A percentile compares a stretch with the other conserved stretches of the same genome.
Conservation (phyloP, 2,888 invertebrate species). For the Acleris cristana region DNA sequence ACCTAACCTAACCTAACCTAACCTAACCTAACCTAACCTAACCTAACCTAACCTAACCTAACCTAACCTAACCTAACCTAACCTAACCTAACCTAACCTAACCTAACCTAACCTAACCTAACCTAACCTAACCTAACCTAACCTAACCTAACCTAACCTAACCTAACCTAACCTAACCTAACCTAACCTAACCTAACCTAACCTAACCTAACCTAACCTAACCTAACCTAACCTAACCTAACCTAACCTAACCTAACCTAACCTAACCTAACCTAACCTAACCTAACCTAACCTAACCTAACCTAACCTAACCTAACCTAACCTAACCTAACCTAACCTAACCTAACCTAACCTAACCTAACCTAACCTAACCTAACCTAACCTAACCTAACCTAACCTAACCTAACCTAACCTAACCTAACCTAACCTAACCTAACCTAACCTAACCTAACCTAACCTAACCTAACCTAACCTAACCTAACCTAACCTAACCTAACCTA, state of each 20-base stretch:
- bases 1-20: conserved; percentile 5
- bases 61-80: conserved; percentile 5
- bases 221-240: conserved; percentile 5
- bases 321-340: conserved; percentile 5
- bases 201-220: conserved; percentile 5
- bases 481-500: conserved; percentile 5
- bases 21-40: conserved; percentile 5
- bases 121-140: conserved; percentile 5
- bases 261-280: conserved; percentile 5
- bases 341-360: conserved; percentile 5
- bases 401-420: conserved; percentile 5
- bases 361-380: conserved; percentile 5
- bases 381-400: conserved; percentile 5
- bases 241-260: conserved; percentile 5
- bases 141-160: conserved; percentile 5
- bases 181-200: conserved; percentile 5
- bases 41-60: conserved; percentile 5
- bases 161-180: conserved; percentile 5
- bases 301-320: conserved; percentile 5
- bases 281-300: conserved; percentile 5
- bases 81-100: conserved; percentile 5
- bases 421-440: conserved; percentile 5
- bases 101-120: conserved; percentile 5
- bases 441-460: conserved; percentile 5
- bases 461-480: conserved; percentile 5